A percentile compares a stretch with the other conserved stretches of the same genome.
Conservation (phyloP, 2,888 invertebrate species). For the Leucoma salicis region DNA sequence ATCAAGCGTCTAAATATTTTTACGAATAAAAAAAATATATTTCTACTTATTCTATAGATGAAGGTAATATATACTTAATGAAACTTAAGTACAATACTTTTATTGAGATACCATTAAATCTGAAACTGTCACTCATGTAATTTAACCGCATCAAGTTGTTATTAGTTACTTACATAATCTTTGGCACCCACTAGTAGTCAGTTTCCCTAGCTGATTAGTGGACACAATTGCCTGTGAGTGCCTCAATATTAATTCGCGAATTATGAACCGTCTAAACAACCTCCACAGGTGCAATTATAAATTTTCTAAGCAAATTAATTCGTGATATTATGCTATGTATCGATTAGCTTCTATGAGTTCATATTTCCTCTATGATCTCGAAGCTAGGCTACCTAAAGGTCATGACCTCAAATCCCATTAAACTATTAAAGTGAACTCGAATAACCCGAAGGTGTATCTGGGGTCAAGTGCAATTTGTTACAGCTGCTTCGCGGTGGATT, state of each 20-base stretch:
- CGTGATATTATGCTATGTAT: slow-evolving; percentile 5
- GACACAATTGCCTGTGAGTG: background rate
- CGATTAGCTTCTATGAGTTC: slow-evolving; percentile 7
- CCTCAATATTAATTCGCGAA: background rate
- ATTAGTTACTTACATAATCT: background rate
- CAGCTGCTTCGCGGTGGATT: background rate
- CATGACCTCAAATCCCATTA: slow-evolving; percentile 7
- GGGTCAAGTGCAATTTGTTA: slow-evolving; percentile 8
- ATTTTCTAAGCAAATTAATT: slow-evolving; percentile 11
- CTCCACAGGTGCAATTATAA: slow-evolving; percentile 9
- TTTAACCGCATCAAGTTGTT: too few relatives aligned
- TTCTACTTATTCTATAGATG: too few relatives aligned
- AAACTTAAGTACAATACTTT: too few relatives aligned
- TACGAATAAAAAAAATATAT: too few relatives aligned
- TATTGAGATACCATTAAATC: too few relatives aligned
- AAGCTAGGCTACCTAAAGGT: slow-evolving; percentile 9
- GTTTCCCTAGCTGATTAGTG: background rate
- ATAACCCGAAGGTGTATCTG: slow-evolving; percentile 1
- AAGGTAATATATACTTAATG: too few relatives aligned
- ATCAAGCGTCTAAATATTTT: too few relatives aligned
- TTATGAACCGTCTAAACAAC: slow-evolving; percentile 2
- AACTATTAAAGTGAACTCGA: slow-evolving; percentile 6
- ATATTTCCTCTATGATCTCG: slow-evolving; percentile 4
- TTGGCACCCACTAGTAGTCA: background rate
- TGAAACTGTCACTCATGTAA: too few relatives aligned